Evolutionary conservation across 2,888 invertebrate species (phyloP), one percentile per base, ranked within the genome.

Genomic region (Papilio protenor): DNA sequence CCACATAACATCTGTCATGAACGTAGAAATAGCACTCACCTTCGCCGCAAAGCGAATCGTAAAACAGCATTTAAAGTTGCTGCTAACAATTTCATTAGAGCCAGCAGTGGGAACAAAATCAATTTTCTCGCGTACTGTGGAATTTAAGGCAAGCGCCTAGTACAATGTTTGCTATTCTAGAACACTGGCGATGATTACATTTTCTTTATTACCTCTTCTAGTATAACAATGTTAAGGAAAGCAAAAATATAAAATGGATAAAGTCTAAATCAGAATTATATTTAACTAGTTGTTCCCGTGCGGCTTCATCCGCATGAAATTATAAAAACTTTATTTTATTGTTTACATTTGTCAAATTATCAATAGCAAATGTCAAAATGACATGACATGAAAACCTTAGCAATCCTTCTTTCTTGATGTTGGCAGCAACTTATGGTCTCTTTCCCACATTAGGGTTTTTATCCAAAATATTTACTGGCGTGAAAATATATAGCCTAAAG

Each of bases 11-110:
- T 40, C 33, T 40, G 33, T 66, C 64, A 40, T 16, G 33, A 64
- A 64, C n/a, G 40, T 45, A 69, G 45, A 45, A 45, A 12, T 66
- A 21, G 40, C 64, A 64, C 64, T 40, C 18, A n/a, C 45, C 45
- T 69, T 45, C 66, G 45, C 66, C 45, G 66, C 66, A 69, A 69
- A 66, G 64, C 64, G 64, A 66, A 69, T 69, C 21, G 66, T 69
- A 69, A 69, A 69, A 45, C 45, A 69, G 66, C 66, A 45, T 69
- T 69, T 69, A 69, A 69, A 69, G 66, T 69, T 69, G 45, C 12
- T 69, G 40, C 66, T 45, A 69, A 69, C 66, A 69, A 69, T 69
- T 69, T 69, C 66, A 69, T 69, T 69, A 72, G 72, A 45, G 72
- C 52, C 27, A 49, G 52, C 72, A 11, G 72, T 49, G 72, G 52